These are phyloP conservation scores for Idaea biselata DNA, from an alignment of 2,888 invertebrate genomes.

Conservation along the genomic window DNA sequence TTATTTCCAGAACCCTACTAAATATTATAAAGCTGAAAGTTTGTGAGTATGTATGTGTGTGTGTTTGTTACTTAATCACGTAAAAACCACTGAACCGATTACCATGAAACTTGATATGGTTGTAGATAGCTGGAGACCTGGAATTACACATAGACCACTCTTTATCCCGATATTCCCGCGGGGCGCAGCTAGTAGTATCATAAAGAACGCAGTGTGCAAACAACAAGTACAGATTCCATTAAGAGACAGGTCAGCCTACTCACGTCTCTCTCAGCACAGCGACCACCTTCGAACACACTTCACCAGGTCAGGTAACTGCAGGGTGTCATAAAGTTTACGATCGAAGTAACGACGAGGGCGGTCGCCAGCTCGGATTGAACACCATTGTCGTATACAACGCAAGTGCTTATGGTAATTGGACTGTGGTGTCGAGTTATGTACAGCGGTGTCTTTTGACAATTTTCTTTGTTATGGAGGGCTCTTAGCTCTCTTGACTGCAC, in stretches of 20 bases:
- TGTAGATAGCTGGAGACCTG: too few species aligned
- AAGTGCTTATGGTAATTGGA: not conserved
- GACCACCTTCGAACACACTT: not conserved
- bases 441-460: not conserved
- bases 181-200: not conserved
- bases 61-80: too few species aligned
- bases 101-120: too few species aligned
- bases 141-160: too few species aligned
- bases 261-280: not conserved
- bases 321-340: constrained; percentile 1
- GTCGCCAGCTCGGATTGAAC: not conserved
- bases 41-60: too few species aligned
- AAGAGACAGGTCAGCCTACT: not conserved
- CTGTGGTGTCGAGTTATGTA: not conserved
- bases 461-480: not conserved
- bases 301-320: not conserved
- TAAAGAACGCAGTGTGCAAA: not conserved
- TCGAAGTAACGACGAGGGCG: not conserved
- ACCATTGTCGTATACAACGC: not conserved
- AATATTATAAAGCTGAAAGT: too few species aligned
- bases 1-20: too few species aligned
- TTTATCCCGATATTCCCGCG: too few species aligned
- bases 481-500: too few species aligned
- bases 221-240: not conserved
- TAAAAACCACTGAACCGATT: too few species aligned